A percentile compares a stretch with the other conserved stretches of the same genome.
phyloP scores from a whole-genome alignment of 2,797 vertebrate genomes.

The Myioborus melanocephalus region DNA sequence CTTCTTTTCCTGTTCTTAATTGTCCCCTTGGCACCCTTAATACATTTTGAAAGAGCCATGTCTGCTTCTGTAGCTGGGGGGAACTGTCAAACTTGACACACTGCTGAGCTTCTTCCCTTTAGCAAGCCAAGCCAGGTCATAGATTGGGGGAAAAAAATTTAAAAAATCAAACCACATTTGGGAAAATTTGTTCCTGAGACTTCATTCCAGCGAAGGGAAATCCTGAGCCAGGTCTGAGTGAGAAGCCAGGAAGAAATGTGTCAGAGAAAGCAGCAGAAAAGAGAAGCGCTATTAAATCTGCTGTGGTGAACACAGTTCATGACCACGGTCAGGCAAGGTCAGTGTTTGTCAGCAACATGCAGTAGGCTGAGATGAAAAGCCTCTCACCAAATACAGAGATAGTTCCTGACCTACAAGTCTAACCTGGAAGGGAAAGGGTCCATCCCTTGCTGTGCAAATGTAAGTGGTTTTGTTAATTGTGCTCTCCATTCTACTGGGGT shows the following conservation, averaged over 20 bases:
- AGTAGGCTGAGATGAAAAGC: not conserved
- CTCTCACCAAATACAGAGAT: not conserved
- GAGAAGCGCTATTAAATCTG: not conserved
- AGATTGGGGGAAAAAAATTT: not conserved
- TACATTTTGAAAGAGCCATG: not conserved
- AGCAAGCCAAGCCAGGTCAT: not conserved
- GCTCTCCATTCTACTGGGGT: not conserved
- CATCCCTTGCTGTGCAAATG: not conserved
- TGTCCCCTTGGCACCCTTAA: not conserved
- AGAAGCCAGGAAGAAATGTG: not conserved
- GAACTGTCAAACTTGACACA: conserved; percentile 1
- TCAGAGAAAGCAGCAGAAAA: not conserved
- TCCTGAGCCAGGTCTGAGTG: not conserved
- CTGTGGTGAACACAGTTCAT: not conserved
- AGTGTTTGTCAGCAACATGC: not conserved
- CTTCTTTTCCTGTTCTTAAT: not conserved
- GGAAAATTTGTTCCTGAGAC: not conserved
- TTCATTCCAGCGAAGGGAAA: not conserved
- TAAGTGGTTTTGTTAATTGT: not conserved
- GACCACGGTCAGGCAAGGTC: not conserved
- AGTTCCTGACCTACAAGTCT: not conserved
- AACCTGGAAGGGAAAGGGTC: not conserved
- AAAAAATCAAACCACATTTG: not conserved
- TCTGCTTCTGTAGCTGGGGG: not conserved
- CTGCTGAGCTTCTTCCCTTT: not conserved